These are phyloP conservation scores for Asobara japonica DNA, from an alignment of 1,140 invertebrate species.

Conservation along the genomic window DNA sequence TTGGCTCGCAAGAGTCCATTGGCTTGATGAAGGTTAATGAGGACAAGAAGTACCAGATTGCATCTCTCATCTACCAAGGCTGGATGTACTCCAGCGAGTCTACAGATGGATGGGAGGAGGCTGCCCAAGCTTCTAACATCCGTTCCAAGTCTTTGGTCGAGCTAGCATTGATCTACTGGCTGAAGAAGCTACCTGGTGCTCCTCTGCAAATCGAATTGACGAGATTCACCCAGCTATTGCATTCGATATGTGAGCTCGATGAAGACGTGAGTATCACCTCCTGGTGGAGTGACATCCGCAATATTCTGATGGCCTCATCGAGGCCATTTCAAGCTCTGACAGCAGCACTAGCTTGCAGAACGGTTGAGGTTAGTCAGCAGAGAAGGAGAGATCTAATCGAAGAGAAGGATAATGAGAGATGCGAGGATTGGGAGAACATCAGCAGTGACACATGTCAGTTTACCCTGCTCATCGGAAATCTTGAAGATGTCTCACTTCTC, in stretches of 20 bases:
- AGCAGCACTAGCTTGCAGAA: slow-evolving; percentile 80
- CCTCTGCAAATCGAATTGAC: slow-evolving; percentile 61
- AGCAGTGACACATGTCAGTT: slow-evolving; percentile 87
- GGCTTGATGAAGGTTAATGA: slow-evolving; percentile 49
- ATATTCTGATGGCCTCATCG: slow-evolving; percentile 74
- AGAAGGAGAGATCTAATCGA: slow-evolving; percentile 58
- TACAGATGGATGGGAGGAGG: slow-evolving; percentile 64
- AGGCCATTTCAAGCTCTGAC: slow-evolving; percentile 78
- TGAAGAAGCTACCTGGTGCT: slow-evolving; percentile 63
- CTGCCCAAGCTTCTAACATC: slow-evolving; percentile 68
- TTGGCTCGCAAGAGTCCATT: slow-evolving; percentile 58
- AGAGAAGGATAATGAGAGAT: slow-evolving; percentile 40
- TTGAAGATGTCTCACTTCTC: slow-evolving; percentile 87
- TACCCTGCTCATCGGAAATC: slow-evolving; percentile 84
- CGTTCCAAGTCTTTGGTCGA: slow-evolving; percentile 71
- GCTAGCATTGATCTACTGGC: slow-evolving; percentile 75
- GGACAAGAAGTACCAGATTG: slow-evolving; percentile 59
- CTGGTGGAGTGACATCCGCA: slow-evolving; percentile 81
- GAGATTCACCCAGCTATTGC: slow-evolving; percentile 64
- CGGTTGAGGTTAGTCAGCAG: slow-evolving; percentile 71
- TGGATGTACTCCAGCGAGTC: slow-evolving; percentile 68
- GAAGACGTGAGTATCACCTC: slow-evolving; percentile 73
- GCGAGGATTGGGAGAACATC: slow-evolving; percentile 80
- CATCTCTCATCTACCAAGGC: slow-evolving; percentile 72
- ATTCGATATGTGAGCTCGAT: slow-evolving; percentile 58